Evolutionary conservation across 2,113 vertebrate species (phyloP).

Genomic region (Anthoscopus minutus): DNA sequence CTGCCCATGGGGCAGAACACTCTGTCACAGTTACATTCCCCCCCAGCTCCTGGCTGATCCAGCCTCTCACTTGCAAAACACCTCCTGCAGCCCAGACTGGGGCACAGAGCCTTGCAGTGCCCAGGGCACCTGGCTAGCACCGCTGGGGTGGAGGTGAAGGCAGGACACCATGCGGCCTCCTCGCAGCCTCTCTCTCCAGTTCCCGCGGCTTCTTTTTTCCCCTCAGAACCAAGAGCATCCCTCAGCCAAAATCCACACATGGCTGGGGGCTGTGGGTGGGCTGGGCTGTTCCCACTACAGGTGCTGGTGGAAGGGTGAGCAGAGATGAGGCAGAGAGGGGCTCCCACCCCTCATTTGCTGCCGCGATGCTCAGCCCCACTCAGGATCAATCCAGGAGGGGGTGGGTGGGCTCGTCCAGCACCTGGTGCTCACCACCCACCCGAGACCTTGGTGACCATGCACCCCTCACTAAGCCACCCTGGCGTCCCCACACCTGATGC

Average conservation of each 20-base stretch:
- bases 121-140: neutral
- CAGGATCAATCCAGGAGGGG: neutral
- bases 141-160: neutral
- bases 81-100: neutral
- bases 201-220: fast-evolving
- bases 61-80: neutral
- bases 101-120: neutral
- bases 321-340: neutral
- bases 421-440: fast-evolving
- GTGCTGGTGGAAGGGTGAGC: neutral
- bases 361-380: neutral
- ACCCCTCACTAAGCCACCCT: neutral
- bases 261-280: neutral
- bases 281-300: fast-evolving
- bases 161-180: neutral
- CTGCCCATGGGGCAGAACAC: neutral
- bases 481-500: no score
- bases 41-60: neutral
- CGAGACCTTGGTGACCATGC: fast-evolving
- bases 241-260: fast-evolving
- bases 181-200: neutral
- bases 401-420: neutral
- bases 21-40: fast-evolving
- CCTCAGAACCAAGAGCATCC: neutral
- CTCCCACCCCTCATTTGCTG: neutral